Base-by-base conservation (phyloP, 2,888 invertebrate genomes). In the Abscondita cerata region DNA sequence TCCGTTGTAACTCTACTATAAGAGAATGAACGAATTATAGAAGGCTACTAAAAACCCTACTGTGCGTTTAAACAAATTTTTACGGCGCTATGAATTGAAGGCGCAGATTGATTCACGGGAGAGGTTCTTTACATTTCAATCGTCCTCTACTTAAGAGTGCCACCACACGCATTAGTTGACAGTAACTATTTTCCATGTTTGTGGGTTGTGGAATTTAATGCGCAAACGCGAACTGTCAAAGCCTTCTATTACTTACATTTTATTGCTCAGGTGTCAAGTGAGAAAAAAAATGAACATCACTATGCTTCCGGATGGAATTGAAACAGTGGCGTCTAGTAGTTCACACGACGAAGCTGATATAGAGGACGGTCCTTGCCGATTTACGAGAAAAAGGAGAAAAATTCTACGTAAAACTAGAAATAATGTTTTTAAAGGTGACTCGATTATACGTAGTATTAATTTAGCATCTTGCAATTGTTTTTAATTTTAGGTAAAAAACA, bases 341-440 rank as follows among this genome's bases (percentile, higher is more conserved):
- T 80, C 80, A 0, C 79, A 80, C 53, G 80, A 80, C 58, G 81
- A 86, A 83, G 76, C 85, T 81, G 81, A 87, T 83, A 68, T 70
- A 1, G 80, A 79, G 52, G 80, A 79, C 54, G 70, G 75, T 8
- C 72, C 76, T 3, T 68, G 74, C 0, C 78, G 79, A 56, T 72
- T 77, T 52, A 18, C 38, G n/a, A 69, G 79, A 40, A 80, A 80
- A 71, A 72, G 80, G 71, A 78, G 83, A 55, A 89, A 89, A 74
- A 82, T 88, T 8, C 82, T 88, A 72, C 83, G 88, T 72, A 88
- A 88, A 77, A 75, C 77, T 1, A 83, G 88, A 33, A 87, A 86
- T 70, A 88, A 87, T 76, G 82, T 81, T 1, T 81, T 83, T 62
- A 77, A 77, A 75, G 75, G 77, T 72, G n/a, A n/a, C n/a, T n/a